A percentile compares a stretch with the other conserved stretches of the same genome.
Conservation (phyloP, 2,797 vertebrate species). For the Sebastiscus tertius region DNA sequence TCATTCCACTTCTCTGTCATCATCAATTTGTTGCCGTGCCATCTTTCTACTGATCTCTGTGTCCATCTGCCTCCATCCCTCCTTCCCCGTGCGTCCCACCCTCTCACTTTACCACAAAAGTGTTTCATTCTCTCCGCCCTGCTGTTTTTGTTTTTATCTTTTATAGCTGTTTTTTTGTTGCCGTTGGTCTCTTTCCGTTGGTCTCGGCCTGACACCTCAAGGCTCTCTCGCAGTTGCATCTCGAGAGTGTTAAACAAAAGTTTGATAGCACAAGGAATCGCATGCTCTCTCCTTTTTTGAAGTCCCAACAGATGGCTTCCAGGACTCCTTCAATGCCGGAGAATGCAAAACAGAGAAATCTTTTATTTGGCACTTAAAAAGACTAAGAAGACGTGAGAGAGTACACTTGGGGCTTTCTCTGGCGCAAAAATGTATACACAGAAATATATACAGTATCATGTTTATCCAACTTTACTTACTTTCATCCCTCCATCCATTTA, state of each 20-base stretch:
- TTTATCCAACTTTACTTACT: not conserved
- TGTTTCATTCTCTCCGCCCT: conserved; percentile 55
- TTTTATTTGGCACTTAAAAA: conserved; percentile 8
- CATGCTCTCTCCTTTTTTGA: conserved; percentile 1
- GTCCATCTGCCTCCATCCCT: conserved; percentile 39
- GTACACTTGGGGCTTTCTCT: not conserved
- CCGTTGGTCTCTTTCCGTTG: conserved; percentile 27
- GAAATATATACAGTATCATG: not conserved
- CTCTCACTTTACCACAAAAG: conserved; percentile 53
- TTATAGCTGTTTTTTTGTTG: conserved; percentile 27
- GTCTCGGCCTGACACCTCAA: conserved; percentile 52
- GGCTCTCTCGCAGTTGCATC: conserved; percentile 37
- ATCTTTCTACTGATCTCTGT: not conserved
- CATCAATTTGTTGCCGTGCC: not conserved
- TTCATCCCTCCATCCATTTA: not conserved
- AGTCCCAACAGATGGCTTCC: conserved; percentile 58
- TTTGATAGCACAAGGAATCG: conserved; percentile 42
- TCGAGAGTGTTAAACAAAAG: conserved; percentile 34
- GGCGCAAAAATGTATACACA: not conserved
- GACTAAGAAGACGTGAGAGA: not conserved
- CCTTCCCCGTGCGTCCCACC: conserved; percentile 5
- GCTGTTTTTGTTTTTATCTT: conserved; percentile 55
- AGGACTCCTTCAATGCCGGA: conserved; percentile 37
- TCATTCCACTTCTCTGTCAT: not conserved
- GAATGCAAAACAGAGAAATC: conserved; percentile 26